Evolutionary conservation across 2,888 invertebrate species (phyloP), one percentile per base, ranked within the genome.

Genomic region (Drosophila differens): DNA sequence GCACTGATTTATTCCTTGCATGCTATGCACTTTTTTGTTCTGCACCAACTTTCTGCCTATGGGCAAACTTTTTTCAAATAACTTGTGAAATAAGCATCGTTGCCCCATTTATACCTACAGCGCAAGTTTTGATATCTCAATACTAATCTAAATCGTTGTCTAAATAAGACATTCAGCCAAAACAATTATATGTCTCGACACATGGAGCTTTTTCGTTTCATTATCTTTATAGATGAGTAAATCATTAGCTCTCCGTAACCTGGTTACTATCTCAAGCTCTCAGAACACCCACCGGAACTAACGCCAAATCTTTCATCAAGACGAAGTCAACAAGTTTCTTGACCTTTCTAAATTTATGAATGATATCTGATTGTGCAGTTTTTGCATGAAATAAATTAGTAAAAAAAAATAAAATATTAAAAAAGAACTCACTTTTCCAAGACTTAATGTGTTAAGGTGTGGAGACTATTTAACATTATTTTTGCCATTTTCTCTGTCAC

Each of bases 91-190:
- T 74, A 14, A 47, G 37, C 25, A 25, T 25, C 30, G n/a, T 2
- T 3, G 53, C 7, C 52, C n/a, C 57, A 51, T 77, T 82, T 85
- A 82, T 89, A 87, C 41, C 28, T n/a, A 19, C 19, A n/a, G 16
- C 22, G 25, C 12, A 49, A 49, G 39, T 10, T 35, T 4, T 9
- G 16, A 41, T 70, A 73, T 67, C 81, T 70, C 10, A 12, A 32
- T 33, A 32, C 67, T 60, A 74, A 89, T 86, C 82, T 79, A 73
- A 84, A 79, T 84, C 82, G 67, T 10, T 67, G 44, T 44, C 33
- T 52, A 89, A 89, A 85, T 49, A 87, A 22, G 39, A 66, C 55
- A 69, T 58, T 68, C 66, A 63, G 62, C 55, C 69, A 59, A 61
- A 65, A 52, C 53, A 3, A 33, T 59, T 5, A 41, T 37, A 64